These are phyloP conservation scores for Tetragonula carbonaria DNA, from an alignment of 2,888 invertebrate genomes.

Conservation along the genomic window DNA sequence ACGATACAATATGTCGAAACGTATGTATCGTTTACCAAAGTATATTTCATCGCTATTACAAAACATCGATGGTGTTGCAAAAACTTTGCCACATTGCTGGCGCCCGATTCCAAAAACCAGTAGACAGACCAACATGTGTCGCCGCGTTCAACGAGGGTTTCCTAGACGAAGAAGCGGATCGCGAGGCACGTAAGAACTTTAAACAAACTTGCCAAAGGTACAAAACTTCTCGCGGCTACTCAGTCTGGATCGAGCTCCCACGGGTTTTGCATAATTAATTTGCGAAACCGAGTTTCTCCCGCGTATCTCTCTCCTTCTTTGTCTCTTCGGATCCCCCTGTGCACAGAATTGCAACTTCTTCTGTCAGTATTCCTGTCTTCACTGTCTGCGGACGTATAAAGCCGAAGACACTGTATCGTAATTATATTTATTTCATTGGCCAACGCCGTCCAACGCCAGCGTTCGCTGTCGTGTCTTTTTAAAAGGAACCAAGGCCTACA, in stretches of 20 bases:
- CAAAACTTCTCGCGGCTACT: slow-evolving; percentile 49
- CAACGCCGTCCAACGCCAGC: neutral
- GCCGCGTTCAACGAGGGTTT: neutral
- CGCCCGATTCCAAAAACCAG: neutral
- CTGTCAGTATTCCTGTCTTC: neutral
- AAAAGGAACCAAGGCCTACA: slow-evolving; percentile 13
- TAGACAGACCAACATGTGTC: neutral
- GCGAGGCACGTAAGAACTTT: slow-evolving; percentile 30
- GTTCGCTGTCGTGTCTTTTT: neutral
- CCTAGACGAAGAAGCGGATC: neutral
- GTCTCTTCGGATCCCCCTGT: neutral
- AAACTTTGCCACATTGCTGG: neutral
- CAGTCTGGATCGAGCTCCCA: slow-evolving; percentile 34
- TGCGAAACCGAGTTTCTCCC: slow-evolving; percentile 45
- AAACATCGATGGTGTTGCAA: neutral
- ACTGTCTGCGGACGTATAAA: slow-evolving; percentile 19
- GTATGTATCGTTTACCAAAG: neutral
- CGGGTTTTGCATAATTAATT: slow-evolving; percentile 68
- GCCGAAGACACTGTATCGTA: slow-evolving; percentile 42
- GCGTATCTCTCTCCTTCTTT: neutral
- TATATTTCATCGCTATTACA: neutral
- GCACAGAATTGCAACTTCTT: neutral
- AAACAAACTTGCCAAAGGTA: slow-evolving; percentile 57
- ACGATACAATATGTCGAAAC: neutral
- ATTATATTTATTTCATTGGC: slow-evolving; percentile 66